A percentile compares a stretch with the other conserved stretches of the same genome.
Evolutionary conservation across 1,140 invertebrate genomes (phyloP).

Genomic region (Macrocentrus cingulum): DNA sequence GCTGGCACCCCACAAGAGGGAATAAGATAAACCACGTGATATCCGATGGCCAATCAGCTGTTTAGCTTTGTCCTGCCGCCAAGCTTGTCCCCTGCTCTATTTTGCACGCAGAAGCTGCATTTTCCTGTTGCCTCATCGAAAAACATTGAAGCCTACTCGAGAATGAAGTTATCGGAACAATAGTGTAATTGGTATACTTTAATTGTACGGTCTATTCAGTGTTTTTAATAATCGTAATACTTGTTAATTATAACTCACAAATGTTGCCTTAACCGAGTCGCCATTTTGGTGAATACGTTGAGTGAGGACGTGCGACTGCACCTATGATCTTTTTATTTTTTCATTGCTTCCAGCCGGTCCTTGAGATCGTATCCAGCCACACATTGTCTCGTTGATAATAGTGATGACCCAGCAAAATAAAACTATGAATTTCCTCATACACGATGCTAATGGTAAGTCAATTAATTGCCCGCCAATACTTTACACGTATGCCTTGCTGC

Average conservation of each 20-base stretch:
- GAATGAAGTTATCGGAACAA: slow-evolving; percentile 23
- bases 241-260: slow-evolving; percentile 40
- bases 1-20: no score
- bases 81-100: slow-evolving; percentile 59
- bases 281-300: slow-evolving; percentile 61
- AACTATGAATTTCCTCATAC: slow-evolving; percentile 67
- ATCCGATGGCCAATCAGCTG: slow-evolving; percentile 59
- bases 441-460: slow-evolving; percentile 67
- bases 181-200: slow-evolving; percentile 35
- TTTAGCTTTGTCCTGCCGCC: slow-evolving; percentile 64
- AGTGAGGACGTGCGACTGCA: slow-evolving; percentile 45
- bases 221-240: slow-evolving; percentile 13
- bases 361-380: slow-evolving; percentile 33
- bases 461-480: slow-evolving; percentile 52
- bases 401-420: slow-evolving; percentile 65
- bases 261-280: slow-evolving; percentile 59
- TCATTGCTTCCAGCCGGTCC: slow-evolving; percentile 35
- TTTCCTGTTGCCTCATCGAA: slow-evolving; percentile 43
- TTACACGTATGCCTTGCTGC: slow-evolving; percentile 32
- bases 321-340: slow-evolving; percentile 51
- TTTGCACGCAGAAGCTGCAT: slow-evolving; percentile 59
- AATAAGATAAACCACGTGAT: slow-evolving; percentile 53
- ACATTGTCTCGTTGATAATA: slow-evolving; percentile 38
- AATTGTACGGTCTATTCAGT: slow-evolving; percentile 4
- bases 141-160: slow-evolving; percentile 24